Base-by-base conservation (phyloP, 2,888 invertebrate genomes). In the Netelia virgata region DNA sequence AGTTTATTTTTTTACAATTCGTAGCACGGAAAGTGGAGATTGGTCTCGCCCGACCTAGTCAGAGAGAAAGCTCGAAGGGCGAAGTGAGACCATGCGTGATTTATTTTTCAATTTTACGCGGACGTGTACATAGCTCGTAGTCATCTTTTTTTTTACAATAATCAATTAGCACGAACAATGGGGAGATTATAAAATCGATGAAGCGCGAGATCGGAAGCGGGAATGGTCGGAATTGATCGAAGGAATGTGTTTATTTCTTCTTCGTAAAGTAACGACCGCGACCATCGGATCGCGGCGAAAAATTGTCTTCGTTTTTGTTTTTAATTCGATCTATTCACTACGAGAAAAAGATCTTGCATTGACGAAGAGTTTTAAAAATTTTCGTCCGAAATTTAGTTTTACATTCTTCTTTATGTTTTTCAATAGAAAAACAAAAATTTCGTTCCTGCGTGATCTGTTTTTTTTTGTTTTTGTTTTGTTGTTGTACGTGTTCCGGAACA, bases 121-220 rank as follows among this genome's bases (percentile, higher is more conserved):
- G 84, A 83, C 84, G 87, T 90, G 90, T 90, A 91, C 83, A 91
- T 89, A 89, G 89, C 28, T 85, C 83, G 89, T 88, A 88, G 84
- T 89, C 90, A 90, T 69, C 70, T 89, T 88, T 89, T 63, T 81
- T 89, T 88, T 89, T 88, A 88, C 82, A 82, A 87, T 87, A 89
- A 88, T 47, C 84, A 87, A 87, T 77, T 86, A 81, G 50, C 79
- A 85, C 75, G 59, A 70, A 79, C 64, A 53, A 50, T 61, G 53
- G 64, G 64, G 70, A 16, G 16, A 36, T 36, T 36, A 36, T 5
- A 57, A 72, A 20, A 2, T 10, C 47, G 47, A 53, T 36, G n/a
- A 59, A 20, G 59, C 14, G 73, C 63, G 11, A n/a, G 18, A 57
- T 23, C n/a, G 20, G 16, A n/a, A 41, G 36, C 20, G 73, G 74